A percentile compares a stretch with the other conserved stretches of the same genome.
phyloP scores from a whole-genome alignment of 2,113 vertebrate species.

The Archocentrus centrarchus region DNA sequence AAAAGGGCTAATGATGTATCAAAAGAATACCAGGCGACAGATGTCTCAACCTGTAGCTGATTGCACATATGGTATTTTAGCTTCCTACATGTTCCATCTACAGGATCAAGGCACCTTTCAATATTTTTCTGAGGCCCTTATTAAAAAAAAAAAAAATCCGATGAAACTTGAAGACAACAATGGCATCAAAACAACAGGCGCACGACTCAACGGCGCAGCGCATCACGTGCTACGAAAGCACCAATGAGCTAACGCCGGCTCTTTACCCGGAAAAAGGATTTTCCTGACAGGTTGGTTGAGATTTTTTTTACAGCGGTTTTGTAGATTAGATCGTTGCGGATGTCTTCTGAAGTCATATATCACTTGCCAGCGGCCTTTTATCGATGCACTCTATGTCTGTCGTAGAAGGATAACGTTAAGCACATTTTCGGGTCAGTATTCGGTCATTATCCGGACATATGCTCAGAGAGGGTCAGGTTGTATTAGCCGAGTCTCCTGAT shows the following conservation, averaged over 20 bases:
- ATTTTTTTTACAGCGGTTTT: slow-evolving; percentile 17
- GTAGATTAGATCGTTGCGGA: background rate
- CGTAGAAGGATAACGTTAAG: background rate
- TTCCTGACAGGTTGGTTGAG: slow-evolving; percentile 61
- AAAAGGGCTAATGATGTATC: too few relatives aligned
- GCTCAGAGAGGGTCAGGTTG: background rate
- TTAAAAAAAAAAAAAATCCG: background rate
- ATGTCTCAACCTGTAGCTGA: too few relatives aligned
- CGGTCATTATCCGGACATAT: background rate
- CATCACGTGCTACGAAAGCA: slow-evolving; percentile 41
- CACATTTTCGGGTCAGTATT: slow-evolving; percentile 9
- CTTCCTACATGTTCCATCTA: too few relatives aligned
- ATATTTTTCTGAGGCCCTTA: too few relatives aligned
- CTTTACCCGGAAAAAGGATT: slow-evolving; percentile 74
- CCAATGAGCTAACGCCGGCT: slow-evolving; percentile 66
- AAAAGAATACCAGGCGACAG: too few relatives aligned
- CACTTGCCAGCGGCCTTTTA: background rate
- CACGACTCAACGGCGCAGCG: too few relatives aligned
- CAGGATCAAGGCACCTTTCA: too few relatives aligned
- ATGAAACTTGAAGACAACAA: background rate
- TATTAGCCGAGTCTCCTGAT: slow-evolving; percentile 12
- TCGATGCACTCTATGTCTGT: background rate
- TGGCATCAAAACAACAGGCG: slow-evolving; percentile 20
- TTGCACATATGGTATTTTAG: too few relatives aligned
- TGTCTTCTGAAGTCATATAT: background rate